Evolutionary conservation across 2,113 vertebrate genomes (phyloP).

Genomic region (Triplophysa siluroides): DNA sequence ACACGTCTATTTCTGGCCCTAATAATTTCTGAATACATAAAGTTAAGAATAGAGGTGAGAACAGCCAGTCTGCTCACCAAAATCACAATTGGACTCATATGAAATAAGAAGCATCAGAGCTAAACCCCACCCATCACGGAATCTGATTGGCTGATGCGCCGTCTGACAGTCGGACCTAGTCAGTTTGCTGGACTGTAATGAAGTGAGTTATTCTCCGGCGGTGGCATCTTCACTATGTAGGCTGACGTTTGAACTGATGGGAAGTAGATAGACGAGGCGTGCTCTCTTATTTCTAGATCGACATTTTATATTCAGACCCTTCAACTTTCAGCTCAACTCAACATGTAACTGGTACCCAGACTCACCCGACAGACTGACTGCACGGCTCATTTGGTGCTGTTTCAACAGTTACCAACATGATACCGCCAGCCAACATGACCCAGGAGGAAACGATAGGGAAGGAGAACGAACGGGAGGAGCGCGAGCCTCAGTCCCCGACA

Average conservation of each 20-base stretch:
- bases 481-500: slow-evolving; percentile 71
- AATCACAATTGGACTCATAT: slow-evolving; percentile 3
- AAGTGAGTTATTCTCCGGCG: neutral
- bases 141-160: slow-evolving; percentile 42
- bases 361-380: neutral
- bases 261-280: slow-evolving; percentile 18
- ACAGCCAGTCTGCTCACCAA: neutral
- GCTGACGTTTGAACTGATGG: neutral
- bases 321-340: slow-evolving; percentile 4
- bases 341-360: slow-evolving; percentile 39
- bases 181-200: slow-evolving; percentile 5
- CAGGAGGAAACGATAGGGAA: slow-evolving; percentile 70
- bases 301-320: neutral
- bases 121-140: slow-evolving; percentile 18
- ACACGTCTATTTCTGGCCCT: neutral
- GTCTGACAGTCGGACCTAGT: neutral
- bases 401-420: slow-evolving; percentile 61
- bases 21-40: neutral
- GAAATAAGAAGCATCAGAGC: neutral
- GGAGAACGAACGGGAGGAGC: slow-evolving; percentile 66
- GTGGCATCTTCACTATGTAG: slow-evolving; percentile 5
- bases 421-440: slow-evolving; percentile 70
- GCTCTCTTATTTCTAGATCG: neutral
- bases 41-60: neutral
- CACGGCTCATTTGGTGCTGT: neutral